Evolutionary conservation across 1,140 invertebrate species (phyloP), one percentile per base, ranked within the genome.

Genomic region (Drosophila bocki): DNA sequence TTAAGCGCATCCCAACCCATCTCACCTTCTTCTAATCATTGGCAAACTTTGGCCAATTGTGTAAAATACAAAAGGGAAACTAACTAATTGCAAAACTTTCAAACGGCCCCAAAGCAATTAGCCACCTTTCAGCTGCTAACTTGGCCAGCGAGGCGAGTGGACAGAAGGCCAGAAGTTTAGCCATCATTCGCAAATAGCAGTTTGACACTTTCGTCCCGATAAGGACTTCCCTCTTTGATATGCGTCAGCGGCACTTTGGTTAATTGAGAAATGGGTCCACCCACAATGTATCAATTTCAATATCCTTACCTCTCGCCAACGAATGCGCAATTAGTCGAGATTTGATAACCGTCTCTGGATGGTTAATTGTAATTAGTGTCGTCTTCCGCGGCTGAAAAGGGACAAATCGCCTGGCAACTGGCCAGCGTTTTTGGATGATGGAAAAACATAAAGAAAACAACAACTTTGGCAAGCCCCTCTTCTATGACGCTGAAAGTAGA

Each of bases 61-160:
- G 42, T 44, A 32, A 45, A 69, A 53, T 75, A 41, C 47, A 17
- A 56, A 26, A n/a, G 50, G 26, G 13, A 77, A 77, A 61, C 53
- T 67, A 41, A 48, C 41, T 77, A 77, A 77, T 77, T 60, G 74
- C 62, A 3, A 60, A 77, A 60, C 63, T 77, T 77, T 53, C 32
- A 44, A 35, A 11, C 41, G 32, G 13, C 32, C 48, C 51, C 37
- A 68, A 60, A 42, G 75, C 75, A 77, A 77, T 77, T 68, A 77
- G 69, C 39, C 47, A 22, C 32, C 45, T 47, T 56, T 58, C 29
- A 29, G 41, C 35, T 60, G 35, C 32, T 32, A 44, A 26, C 41
- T 67, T 29, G 39, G 17, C 37, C 65, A 51, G 13, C 3, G 2
- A 12, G 48, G n/a, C 2, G 47, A 45, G 8, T 44, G 41, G 33